Evolutionary conservation across 2,797 vertebrate species (phyloP).

Genomic region (Nannoperca australis): DNA sequence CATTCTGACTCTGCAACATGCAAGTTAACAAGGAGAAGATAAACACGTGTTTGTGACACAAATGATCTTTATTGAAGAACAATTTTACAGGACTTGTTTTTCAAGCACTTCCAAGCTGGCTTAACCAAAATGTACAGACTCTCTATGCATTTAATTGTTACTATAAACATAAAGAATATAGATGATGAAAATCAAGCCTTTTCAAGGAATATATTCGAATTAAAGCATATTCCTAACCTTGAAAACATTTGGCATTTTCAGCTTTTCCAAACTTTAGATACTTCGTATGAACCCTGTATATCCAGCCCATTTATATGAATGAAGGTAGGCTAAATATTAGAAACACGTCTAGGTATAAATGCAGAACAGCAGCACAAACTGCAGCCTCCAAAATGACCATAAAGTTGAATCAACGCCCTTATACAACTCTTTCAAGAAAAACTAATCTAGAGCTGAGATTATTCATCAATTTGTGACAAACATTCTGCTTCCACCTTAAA

Average conservation of each 20-base stretch:
- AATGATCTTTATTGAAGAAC: background rate
- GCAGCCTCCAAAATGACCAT: background rate
- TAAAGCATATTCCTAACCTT: no score
- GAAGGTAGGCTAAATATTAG: background rate
- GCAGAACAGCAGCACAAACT: background rate
- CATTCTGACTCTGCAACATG: slow-evolving; percentile 79
- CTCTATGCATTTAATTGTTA: no score
- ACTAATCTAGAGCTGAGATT: background rate
- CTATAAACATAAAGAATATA: no score
- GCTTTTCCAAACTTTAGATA: no score
- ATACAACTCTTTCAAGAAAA: background rate
- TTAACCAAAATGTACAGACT: no score
- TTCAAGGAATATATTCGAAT: no score
- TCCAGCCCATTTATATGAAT: background rate
- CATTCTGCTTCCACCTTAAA: no score
- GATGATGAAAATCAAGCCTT: no score
- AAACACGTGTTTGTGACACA: background rate
- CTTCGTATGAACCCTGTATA: no score
- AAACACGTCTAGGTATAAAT: background rate
- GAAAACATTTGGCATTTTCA: no score
- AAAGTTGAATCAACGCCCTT: background rate
- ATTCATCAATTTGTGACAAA: background rate
- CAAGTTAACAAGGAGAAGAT: background rate
- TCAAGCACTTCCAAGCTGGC: no score
- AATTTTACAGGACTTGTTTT: background rate